Percentiles rank a stretch among this genome's conserved stretches.
phyloP scores from a whole-genome alignment of 2,888 invertebrate species.

The Tachina grossa region DNA sequence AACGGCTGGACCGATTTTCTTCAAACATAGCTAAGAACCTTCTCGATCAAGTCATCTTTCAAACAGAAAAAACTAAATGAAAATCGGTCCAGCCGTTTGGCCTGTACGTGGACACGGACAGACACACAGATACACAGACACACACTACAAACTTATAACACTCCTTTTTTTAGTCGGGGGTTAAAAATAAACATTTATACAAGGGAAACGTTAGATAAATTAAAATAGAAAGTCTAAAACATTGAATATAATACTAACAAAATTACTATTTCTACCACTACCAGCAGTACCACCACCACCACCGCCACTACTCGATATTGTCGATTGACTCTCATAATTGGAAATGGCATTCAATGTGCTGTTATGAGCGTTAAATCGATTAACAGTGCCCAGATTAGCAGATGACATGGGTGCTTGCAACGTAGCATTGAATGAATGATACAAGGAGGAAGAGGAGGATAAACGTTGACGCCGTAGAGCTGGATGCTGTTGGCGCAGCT shows the following conservation, averaged over 20 bases:
- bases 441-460: constrained; percentile 68
- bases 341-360: constrained; percentile 47
- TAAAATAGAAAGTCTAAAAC: constrained; percentile 82
- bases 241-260: constrained; percentile 82
- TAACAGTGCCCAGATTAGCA: constrained; percentile 40
- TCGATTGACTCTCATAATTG: constrained; percentile 59
- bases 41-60: too few relatives aligned
- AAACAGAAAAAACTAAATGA: too few relatives aligned
- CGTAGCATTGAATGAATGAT: constrained; percentile 75
- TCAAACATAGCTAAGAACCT: too few relatives aligned
- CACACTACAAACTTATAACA: too few relatives aligned
- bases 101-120: too few relatives aligned
- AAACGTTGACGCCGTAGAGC: constrained; percentile 72
- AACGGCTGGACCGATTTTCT: too few relatives aligned
- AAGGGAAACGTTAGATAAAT: constrained; percentile 55
- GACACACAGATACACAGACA: too few relatives aligned
- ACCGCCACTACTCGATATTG: constrained; percentile 35
- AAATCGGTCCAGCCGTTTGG: too few relatives aligned
- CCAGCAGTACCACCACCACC: constrained; percentile 57
- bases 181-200: constrained; percentile 19
- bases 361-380: constrained; percentile 41
- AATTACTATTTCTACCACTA: constrained; percentile 76
- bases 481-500: constrained; percentile 70
- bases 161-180: too few relatives aligned
- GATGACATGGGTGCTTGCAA: constrained; percentile 65